Conservation (phyloP, 2,888 invertebrate species). For the Rotaria magnacalcarata region DNA sequence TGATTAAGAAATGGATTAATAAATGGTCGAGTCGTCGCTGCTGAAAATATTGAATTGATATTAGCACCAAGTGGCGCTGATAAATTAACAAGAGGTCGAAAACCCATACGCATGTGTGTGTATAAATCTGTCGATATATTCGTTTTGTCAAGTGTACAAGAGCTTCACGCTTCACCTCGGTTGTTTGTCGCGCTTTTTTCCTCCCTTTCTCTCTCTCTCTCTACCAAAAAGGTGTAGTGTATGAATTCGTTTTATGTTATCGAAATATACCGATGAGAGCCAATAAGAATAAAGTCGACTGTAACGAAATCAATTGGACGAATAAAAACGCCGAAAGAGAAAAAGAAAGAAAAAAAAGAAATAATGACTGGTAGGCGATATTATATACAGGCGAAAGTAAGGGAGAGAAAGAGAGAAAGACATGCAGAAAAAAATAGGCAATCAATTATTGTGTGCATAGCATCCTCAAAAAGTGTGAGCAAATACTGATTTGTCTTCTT, state of each 20-base stretch:
- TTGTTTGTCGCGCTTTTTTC: conserved; percentile 6
- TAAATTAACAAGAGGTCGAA: conserved; percentile 21
- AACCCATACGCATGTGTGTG: conserved; percentile 1
- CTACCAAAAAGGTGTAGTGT: not conserved
- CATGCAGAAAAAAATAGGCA: not conserved
- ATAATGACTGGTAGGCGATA: not conserved
- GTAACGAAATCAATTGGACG: not conserved
- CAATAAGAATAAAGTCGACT: not conserved
- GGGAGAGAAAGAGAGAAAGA: not conserved
- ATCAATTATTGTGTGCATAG: conserved; percentile 1
- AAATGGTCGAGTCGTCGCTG: not conserved
- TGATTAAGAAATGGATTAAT: conserved; percentile 4
- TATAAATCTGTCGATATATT: conserved; percentile 1
- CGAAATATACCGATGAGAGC: not conserved
- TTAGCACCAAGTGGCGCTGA: not conserved
- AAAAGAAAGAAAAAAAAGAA: not conserved
- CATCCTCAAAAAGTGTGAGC: conserved; percentile 29
- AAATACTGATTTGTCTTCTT: conserved; percentile 22
- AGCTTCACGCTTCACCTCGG: conserved; percentile 24
- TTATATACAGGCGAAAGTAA: conserved; percentile 9
- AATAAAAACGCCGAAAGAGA: not conserved
- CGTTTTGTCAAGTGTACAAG: conserved; percentile 12
- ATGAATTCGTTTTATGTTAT: not conserved
- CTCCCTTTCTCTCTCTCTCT: not conserved
- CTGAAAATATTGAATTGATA: not conserved